Conservation (phyloP, 2,888 invertebrate species). For the Busseola fusca region DNA sequence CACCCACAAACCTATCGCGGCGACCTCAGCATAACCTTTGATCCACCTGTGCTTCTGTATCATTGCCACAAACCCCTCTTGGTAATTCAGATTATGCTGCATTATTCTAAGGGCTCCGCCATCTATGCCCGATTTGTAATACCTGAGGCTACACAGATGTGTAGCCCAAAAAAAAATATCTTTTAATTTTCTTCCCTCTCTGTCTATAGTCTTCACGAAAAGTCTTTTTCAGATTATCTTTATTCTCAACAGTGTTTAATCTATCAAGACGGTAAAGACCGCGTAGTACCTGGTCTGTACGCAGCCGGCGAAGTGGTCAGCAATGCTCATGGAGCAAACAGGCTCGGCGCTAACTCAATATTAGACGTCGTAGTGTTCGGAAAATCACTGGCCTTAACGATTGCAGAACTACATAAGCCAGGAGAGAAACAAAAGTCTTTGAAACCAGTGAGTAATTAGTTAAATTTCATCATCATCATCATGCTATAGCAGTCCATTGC, state of each 20-base stretch:
- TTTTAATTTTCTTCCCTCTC: background rate
- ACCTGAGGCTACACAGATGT: too few species aligned
- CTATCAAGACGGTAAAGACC: slow-evolving; percentile 89
- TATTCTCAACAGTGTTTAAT: slow-evolving; percentile 87
- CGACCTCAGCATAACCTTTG: background rate
- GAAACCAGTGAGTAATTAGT: slow-evolving; percentile 89
- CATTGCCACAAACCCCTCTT: too few species aligned
- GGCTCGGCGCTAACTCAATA: slow-evolving; percentile 99
- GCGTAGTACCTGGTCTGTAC: slow-evolving; percentile 95
- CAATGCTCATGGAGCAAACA: slow-evolving; percentile 99
- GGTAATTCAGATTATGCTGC: too few species aligned
- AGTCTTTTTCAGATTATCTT: background rate
- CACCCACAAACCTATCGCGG: background rate
- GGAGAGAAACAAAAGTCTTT: slow-evolving; percentile 93
- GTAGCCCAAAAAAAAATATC: background rate
- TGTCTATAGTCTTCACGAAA: background rate
- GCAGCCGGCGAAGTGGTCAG: slow-evolving; percentile 97
- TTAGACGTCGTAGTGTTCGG: slow-evolving; percentile 99
- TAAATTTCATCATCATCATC: too few species aligned
- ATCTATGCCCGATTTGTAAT: background rate
- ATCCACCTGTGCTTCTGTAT: background rate
- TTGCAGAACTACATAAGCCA: slow-evolving; percentile 93
- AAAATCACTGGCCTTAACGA: slow-evolving; percentile 96
- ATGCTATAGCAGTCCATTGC: too few species aligned
- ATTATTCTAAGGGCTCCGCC: background rate